phyloP scores from a whole-genome alignment of 1,140 invertebrate species.

The Caenorhabditis latens region DNA sequence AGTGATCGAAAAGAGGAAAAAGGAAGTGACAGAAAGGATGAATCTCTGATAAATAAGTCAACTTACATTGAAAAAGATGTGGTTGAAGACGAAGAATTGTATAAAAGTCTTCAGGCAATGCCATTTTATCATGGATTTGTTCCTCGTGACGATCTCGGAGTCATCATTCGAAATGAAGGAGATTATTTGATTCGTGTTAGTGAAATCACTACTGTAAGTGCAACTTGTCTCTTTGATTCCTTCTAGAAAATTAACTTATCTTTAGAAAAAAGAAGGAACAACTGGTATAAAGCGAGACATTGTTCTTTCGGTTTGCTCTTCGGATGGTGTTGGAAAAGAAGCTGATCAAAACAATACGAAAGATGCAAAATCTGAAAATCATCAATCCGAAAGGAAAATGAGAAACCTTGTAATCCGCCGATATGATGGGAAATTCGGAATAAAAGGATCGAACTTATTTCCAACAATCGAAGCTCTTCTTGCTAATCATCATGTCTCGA shows the following conservation, averaged over 20 bases:
- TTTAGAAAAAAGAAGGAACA: conserved; percentile 27
- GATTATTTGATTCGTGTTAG: conserved; percentile 61
- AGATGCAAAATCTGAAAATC: conserved; percentile 10
- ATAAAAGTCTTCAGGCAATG: conserved; percentile 35
- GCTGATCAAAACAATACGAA: background rate
- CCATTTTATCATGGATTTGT: conserved; percentile 61
- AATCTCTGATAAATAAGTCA: background rate
- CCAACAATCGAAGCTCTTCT: conserved; percentile 31
- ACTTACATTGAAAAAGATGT: conserved; percentile 32
- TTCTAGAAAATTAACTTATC: no score
- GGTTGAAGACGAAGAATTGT: conserved; percentile 14
- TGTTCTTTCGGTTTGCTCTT: conserved; percentile 7
- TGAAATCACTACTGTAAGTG: conserved; percentile 34
- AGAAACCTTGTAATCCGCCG: background rate
- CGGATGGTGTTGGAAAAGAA: background rate
- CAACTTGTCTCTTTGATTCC: background rate
- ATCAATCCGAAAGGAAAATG: background rate
- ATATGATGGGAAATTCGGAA: conserved; percentile 6
- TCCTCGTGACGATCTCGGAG: conserved; percentile 59
- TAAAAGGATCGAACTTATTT: conserved; percentile 3
- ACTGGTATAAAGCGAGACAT: conserved; percentile 30
- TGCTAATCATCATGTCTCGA: conserved; percentile 20
- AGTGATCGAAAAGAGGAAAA: background rate
- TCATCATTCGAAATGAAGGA: conserved; percentile 54
- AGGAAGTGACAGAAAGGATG: conserved; percentile 29